These are phyloP conservation scores for Gymnocephalus cernua DNA, from an alignment of 2,113 vertebrate genomes.

Conservation along the genomic window DNA sequence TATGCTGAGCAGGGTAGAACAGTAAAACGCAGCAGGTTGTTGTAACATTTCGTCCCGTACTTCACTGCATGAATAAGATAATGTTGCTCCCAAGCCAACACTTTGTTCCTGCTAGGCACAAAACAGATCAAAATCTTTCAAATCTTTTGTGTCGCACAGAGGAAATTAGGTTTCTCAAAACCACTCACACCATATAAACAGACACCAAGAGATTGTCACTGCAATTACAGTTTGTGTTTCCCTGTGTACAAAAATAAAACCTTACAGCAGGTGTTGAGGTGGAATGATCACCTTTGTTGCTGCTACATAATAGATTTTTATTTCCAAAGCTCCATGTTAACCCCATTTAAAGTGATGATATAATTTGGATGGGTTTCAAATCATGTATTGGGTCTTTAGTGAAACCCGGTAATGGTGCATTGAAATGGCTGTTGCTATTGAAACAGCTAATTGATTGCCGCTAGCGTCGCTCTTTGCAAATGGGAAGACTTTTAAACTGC, in stretches of 20 bases:
- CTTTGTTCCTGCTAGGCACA: not conserved
- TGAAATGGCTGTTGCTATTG: slow-evolving; percentile 1
- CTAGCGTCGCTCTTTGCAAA: slow-evolving; percentile 11
- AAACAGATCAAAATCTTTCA: slow-evolving; percentile 20
- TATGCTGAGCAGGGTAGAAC: slow-evolving; percentile 20
- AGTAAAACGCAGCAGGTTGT: slow-evolving; percentile 46
- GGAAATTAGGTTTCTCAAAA: slow-evolving; percentile 33
- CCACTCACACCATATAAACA: slow-evolving; percentile 5
- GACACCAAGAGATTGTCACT: slow-evolving; percentile 5
- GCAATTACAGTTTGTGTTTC: slow-evolving; percentile 7
- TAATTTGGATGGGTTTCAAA: slow-evolving; percentile 40
- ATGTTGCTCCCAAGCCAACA: not conserved
- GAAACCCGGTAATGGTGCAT: slow-evolving; percentile 16
- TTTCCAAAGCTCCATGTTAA: slow-evolving; percentile 15
- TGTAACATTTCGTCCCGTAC: slow-evolving; percentile 47
- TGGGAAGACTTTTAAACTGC: slow-evolving; percentile 15
- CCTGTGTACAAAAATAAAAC: not conserved
- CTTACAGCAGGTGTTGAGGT: not conserved
- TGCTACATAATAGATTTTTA: slow-evolving; percentile 28
- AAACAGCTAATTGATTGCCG: slow-evolving; percentile 17
- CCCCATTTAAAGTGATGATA: slow-evolving; percentile 26
- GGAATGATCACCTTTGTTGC: slow-evolving; percentile 16
- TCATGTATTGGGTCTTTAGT: slow-evolving; percentile 22
- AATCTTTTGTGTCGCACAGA: slow-evolving; percentile 10
- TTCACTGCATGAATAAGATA: slow-evolving; percentile 35